Conservation (phyloP, 2,797 vertebrate genomes). For the Cynodonichthys magdalenae region DNA sequence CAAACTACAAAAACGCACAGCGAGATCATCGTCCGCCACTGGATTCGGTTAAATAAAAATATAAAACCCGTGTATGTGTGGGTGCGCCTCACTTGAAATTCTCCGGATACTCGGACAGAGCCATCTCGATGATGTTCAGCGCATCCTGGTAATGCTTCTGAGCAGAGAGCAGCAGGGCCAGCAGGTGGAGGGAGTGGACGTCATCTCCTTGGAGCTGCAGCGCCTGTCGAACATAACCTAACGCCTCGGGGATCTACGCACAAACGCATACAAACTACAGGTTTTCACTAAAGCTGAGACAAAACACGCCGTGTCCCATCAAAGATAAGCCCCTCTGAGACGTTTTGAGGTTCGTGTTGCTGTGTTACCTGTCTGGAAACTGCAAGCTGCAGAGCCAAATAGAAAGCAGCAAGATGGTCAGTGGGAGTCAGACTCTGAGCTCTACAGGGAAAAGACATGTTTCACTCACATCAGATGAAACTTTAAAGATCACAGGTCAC, state of each 20-base stretch:
- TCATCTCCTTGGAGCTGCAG: constrained; percentile 97
- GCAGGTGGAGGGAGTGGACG: constrained; percentile 94
- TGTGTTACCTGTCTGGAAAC: constrained; percentile 95
- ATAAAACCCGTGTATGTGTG: background rate
- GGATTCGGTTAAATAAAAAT: background rate
- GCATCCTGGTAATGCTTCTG: constrained; percentile 98
- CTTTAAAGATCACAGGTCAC: constrained; percentile 27
- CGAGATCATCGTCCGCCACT: background rate
- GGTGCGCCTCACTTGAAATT: constrained; percentile 90
- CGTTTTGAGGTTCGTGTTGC: background rate
- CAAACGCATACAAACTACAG: constrained; percentile 42
- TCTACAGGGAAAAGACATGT: constrained; percentile 71
- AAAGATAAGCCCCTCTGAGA: background rate
- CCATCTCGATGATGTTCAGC: constrained; percentile 99
- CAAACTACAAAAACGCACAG: constrained; percentile 50
- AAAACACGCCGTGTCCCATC: constrained; percentile 11
- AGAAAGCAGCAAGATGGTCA: constrained; percentile 96
- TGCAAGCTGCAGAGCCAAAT: constrained; percentile 94
- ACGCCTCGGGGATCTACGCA: constrained; percentile 94
- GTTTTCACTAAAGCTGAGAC: constrained; percentile 46
- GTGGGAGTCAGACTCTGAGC: constrained; percentile 95
- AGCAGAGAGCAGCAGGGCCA: constrained; percentile 93
- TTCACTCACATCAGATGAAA: constrained; percentile 27
- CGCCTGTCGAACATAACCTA: constrained; percentile 95
- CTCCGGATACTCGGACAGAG: constrained; percentile 96